These are phyloP conservation scores for Rachycentron canadum DNA, from an alignment of 2,797 vertebrate genomes.

Conservation along the genomic window DNA sequence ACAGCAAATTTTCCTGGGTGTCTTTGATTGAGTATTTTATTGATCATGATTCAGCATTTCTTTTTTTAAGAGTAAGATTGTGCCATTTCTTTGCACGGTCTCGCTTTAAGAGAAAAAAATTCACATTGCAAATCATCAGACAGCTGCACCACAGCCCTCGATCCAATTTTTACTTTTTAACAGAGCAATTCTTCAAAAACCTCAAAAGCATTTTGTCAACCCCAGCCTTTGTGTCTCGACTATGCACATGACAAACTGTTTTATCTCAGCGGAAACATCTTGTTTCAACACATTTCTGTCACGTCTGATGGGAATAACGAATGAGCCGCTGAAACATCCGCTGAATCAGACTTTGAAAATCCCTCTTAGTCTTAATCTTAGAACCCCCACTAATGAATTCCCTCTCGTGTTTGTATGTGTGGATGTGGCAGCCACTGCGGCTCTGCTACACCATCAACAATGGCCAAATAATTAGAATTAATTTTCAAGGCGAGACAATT, in stretches of 20 bases:
- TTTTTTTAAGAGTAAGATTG: neutral
- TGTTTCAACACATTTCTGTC: slow-evolving; percentile 30
- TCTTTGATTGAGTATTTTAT: neutral
- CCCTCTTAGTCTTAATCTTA: neutral
- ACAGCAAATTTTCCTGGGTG: neutral
- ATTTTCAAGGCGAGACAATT: neutral
- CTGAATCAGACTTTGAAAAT: slow-evolving; percentile 39
- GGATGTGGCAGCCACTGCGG: slow-evolving; percentile 27
- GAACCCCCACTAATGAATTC: slow-evolving; percentile 54
- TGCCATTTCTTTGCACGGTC: neutral
- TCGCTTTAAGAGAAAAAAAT: neutral
- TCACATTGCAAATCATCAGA: neutral
- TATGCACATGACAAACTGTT: slow-evolving; percentile 10
- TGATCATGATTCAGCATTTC: neutral
- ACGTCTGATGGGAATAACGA: slow-evolving; percentile 25
- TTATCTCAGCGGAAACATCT: slow-evolving; percentile 34
- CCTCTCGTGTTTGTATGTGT: slow-evolving; percentile 42
- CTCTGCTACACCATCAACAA: slow-evolving; percentile 3
- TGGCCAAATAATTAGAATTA: slow-evolving; percentile 2
- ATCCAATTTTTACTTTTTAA: neutral
- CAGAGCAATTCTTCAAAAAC: neutral
- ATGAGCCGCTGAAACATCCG: slow-evolving; percentile 36
- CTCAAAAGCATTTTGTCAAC: neutral
- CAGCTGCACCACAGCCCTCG: neutral
- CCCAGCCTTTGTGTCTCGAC: slow-evolving; percentile 21